A percentile compares a stretch with the other conserved stretches of the same genome.
Evolutionary conservation across 2,888 invertebrate genomes (phyloP).

Genomic region (Apantesis nais): DNA sequence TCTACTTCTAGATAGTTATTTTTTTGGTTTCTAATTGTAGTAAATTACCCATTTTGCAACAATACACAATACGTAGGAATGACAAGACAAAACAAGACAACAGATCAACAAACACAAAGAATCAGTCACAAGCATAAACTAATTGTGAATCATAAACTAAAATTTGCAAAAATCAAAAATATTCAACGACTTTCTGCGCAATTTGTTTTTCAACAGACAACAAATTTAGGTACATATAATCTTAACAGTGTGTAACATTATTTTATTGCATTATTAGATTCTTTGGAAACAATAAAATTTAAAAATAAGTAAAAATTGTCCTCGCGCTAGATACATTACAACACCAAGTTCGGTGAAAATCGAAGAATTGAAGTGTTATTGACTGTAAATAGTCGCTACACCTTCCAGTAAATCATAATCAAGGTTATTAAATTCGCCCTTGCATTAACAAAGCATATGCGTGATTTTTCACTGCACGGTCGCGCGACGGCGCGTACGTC

Average conservation of each 20-base stretch:
- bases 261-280: no score
- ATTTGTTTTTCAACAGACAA: no score
- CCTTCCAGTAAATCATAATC: constrained; percentile 51
- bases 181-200: background rate
- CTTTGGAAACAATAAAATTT: no score
- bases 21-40: background rate
- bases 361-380: background rate
- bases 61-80: no score
- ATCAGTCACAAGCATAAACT: no score
- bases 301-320: no score
- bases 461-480: constrained; percentile 76
- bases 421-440: constrained; percentile 51
- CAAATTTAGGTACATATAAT: background rate
- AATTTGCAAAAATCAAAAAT: background rate
- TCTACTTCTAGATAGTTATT: background rate
- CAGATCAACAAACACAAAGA: no score
- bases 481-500: constrained; percentile 71
- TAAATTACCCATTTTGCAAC: background rate
- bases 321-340: no score
- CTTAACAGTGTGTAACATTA: background rate
- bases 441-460: constrained; percentile 73
- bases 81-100: no score
- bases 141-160: background rate
- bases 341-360: background rate
- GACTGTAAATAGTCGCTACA: background rate